These are phyloP conservation scores for fruit fly (Drosophila melanogaster) DNA, from an alignment of 1,140 invertebrate species.

Conservation along the genomic window Release_6_plus_ISO1_MT NT_037436.4:15720501-15721000, in stretches of 20 bases:
- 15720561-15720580: background rate
- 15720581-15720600: background rate
- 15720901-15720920: constrained; percentile 66
- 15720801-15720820: background rate
- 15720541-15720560: background rate
- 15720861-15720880: constrained; percentile 10
- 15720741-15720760: too few relatives aligned
- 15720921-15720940: constrained; percentile 63
- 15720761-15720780: too few relatives aligned
- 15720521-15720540: constrained; percentile 14
- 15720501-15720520: constrained; percentile 16
- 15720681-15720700: too few relatives aligned
- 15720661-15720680: too few relatives aligned
- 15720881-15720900: constrained; percentile 46
- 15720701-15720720: too few relatives aligned
- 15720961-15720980: constrained; percentile 38
- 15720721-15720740: too few relatives aligned
- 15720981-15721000: constrained; percentile 40
- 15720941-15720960: constrained; percentile 47
- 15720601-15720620: too few relatives aligned
- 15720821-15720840: background rate
- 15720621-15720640: too few relatives aligned
- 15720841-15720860: background rate
- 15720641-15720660: too few relatives aligned
- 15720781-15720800: background rate